phyloP scores from a whole-genome alignment of 92 coral and sea anemone genomes.

The Porites lobata region DNA sequence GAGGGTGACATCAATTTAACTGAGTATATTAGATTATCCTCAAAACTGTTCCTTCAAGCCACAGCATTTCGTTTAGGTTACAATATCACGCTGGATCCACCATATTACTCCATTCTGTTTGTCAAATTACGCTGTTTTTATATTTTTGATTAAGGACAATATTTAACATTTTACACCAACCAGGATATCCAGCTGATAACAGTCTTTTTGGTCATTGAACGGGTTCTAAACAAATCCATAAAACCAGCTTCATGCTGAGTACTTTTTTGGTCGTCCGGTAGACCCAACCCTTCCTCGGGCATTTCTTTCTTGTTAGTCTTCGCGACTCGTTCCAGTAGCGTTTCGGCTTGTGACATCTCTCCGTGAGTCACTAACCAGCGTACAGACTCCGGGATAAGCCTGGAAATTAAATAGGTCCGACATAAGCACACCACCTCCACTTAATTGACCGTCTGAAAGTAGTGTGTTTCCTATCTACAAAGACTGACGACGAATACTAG shows the following conservation, averaged over 20 bases:
- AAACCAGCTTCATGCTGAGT: slow-evolving; percentile 70
- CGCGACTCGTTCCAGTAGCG: slow-evolving; percentile 76
- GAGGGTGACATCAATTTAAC: no score
- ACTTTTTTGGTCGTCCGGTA: slow-evolving; percentile 73
- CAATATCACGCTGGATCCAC: no score
- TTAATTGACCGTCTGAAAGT: no score
- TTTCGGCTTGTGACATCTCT: slow-evolving; percentile 71
- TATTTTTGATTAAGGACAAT: no score
- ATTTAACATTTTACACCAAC: slow-evolving; percentile 44
- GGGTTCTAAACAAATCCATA: slow-evolving; percentile 82
- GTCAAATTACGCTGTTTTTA: no score
- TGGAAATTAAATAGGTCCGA: slow-evolving; percentile 6
- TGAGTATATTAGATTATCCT: no score
- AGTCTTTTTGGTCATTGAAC: slow-evolving; percentile 87
- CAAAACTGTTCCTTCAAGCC: no score
- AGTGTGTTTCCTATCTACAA: no score
- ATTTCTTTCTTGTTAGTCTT: slow-evolving; percentile 82
- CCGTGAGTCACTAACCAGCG: slow-evolving; percentile 92
- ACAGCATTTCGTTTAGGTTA: no score
- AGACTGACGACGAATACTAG: no score
- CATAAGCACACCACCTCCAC: not conserved
- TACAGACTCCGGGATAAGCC: slow-evolving; percentile 93
- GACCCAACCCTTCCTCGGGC: slow-evolving; percentile 80
- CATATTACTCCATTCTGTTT: no score
- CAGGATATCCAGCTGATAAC: slow-evolving; percentile 94